Conservation (phyloP, 2,888 invertebrate genomes). For the Chydorus sphaericus region DNA sequence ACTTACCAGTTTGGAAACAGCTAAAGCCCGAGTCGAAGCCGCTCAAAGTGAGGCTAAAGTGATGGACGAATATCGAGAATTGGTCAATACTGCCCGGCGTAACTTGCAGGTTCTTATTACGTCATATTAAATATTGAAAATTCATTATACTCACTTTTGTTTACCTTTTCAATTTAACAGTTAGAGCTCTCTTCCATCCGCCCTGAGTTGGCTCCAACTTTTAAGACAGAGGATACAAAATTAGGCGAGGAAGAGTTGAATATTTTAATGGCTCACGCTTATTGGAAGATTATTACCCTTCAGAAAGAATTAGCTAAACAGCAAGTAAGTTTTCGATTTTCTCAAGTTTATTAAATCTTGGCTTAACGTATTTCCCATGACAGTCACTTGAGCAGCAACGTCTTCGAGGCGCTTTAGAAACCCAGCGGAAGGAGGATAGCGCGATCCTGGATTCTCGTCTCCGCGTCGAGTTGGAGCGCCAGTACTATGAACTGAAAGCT, state of each 20-base stretch:
- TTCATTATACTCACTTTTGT: conserved; percentile 3
- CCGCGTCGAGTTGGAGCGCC: conserved; percentile 6
- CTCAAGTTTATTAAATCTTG: neutral
- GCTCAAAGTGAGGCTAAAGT: conserved; percentile 34
- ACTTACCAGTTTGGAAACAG: conserved; percentile 9
- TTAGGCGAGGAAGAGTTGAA: conserved; percentile 52
- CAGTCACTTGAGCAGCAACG: conserved; percentile 44
- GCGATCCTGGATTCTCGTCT: conserved; percentile 9
- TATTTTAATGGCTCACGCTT: conserved; percentile 61
- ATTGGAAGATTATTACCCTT: conserved; percentile 55
- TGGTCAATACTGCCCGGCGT: conserved; percentile 42
- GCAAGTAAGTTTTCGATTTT: conserved; percentile 1
- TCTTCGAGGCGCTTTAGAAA: conserved; percentile 45
- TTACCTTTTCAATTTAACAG: conserved; percentile 1
- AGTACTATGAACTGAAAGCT: conserved; percentile 10
- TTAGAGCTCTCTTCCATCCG: conserved; percentile 13
- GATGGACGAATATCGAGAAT: conserved; percentile 66
- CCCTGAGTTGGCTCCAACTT: conserved; percentile 10
- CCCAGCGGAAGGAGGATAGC: conserved; percentile 10
- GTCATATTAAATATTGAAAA: neutral
- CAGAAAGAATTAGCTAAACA: conserved; percentile 57
- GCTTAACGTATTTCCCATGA: conserved; percentile 12
- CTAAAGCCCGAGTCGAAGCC: conserved; percentile 9
- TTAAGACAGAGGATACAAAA: conserved; percentile 24
- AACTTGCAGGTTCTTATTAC: conserved; percentile 28